These are phyloP conservation scores for Branchinecta lindahli DNA, from an alignment of 1,140 invertebrate species.

Conservation along the genomic window DNA sequence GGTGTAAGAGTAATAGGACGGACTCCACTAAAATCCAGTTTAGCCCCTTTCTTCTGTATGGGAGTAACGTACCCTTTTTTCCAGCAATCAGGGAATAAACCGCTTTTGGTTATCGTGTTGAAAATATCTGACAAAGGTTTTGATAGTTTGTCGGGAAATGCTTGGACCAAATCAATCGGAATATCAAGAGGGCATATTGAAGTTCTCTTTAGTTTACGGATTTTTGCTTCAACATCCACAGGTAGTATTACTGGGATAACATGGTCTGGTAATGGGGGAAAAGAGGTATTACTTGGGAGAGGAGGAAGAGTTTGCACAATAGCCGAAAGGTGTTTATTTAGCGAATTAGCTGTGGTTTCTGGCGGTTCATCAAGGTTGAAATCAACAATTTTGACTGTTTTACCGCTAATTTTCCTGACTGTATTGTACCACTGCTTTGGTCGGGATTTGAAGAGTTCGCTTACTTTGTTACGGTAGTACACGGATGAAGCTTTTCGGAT, in stretches of 20 bases:
- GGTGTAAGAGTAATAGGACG: neutral
- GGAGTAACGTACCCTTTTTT: constrained; percentile 4
- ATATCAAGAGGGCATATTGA: constrained; percentile 1
- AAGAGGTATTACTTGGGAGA: neutral
- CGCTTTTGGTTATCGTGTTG: neutral
- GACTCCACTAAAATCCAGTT: neutral
- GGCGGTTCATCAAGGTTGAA: neutral
- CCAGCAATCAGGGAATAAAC: constrained; percentile 1
- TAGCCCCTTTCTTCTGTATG: constrained; percentile 5
- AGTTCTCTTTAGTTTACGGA: constrained; percentile 6
- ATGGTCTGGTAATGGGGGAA: neutral
- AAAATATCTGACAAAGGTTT: neutral
- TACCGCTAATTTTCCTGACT: neutral
- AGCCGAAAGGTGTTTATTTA: constrained; percentile 6
- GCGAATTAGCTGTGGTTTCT: neutral
- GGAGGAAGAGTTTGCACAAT: constrained; percentile 1
- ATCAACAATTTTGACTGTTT: neutral
- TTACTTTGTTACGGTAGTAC: constrained; percentile 7
- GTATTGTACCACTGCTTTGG: constrained; percentile 1
- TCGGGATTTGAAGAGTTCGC: neutral
- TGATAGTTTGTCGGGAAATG: constrained; percentile 4
- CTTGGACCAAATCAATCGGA: neutral
- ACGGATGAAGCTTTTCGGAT: neutral
- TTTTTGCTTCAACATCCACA: constrained; percentile 6
- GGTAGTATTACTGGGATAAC: neutral